phyloP scores from a whole-genome alignment of 1,140 invertebrate genomes.

The Bombus impatiens region DNA sequence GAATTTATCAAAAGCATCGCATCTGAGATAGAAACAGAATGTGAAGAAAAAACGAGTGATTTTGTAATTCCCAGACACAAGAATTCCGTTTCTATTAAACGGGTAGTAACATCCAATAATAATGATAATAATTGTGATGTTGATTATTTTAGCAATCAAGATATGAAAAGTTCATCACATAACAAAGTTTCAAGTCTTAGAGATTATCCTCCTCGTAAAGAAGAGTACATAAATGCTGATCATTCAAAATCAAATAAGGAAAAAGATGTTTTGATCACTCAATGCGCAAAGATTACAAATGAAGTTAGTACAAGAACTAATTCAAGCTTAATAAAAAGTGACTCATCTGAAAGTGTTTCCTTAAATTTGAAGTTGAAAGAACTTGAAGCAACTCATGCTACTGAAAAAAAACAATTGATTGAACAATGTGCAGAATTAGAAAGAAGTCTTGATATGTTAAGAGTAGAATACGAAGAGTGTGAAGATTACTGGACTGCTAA shows the following conservation, averaged over 20 bases:
- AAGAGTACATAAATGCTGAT: conserved; percentile 58
- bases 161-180: conserved; percentile 63
- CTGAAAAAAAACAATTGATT: conserved; percentile 81
- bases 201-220: conserved; percentile 78
- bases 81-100: conserved; percentile 52
- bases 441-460: conserved; percentile 87
- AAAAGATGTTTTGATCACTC: conserved; percentile 17
- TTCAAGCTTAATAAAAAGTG: conserved; percentile 13
- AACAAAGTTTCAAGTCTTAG: conserved; percentile 74
- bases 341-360: not conserved
- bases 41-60: conserved; percentile 68
- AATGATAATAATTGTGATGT: conserved; percentile 65
- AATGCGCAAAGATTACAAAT: conserved; percentile 16
- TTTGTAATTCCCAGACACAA: conserved; percentile 70
- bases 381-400: conserved; percentile 65
- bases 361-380: conserved; percentile 62
- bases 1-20: conserved; percentile 57
- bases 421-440: conserved; percentile 87
- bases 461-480: conserved; percentile 90
- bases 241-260: conserved; percentile 55
- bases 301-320: conserved; percentile 36
- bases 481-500: conserved; percentile 93
- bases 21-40: conserved; percentile 68
- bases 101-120: conserved; percentile 50
- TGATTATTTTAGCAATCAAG: conserved; percentile 61